Base-by-base conservation (phyloP, 2,888 invertebrate species). In the Eupithecia abbreviata region DNA sequence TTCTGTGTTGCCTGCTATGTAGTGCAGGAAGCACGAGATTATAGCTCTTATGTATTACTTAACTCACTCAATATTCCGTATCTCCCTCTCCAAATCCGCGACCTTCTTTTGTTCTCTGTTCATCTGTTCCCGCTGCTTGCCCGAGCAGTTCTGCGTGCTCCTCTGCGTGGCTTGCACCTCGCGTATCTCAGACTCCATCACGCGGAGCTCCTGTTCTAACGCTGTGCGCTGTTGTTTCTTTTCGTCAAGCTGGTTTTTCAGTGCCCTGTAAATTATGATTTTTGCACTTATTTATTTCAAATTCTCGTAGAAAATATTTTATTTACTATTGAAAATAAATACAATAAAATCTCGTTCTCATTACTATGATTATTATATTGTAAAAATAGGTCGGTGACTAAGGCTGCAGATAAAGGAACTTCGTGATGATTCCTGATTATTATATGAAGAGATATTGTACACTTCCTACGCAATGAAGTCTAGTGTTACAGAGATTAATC, bases 21-120 rank as follows among this genome's bases (percentile, higher is more conserved):
- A 13, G 30, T 30, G 30, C 30, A 30, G 30, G 30, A 30, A 2
- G 13, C 49, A 49, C 49, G 15, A 15, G 51, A 51, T 13, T 55
- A 51, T 7, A 51, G 51, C 51, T 62, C n/a, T 10, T 62, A 65
- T 13, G 7, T n/a, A 13, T 55, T n/a, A n/a, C n/a, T n/a, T 3
- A 70, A 87, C 92, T 92, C 76, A 94, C 94, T 90, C 88, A 66
- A 92, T 91, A 73, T 87, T 90, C 55, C 87, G 84, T 76, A 94
- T 93, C 84, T 92, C 94, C 5, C 84, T 79, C 83, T 93, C 89
- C 65, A 94, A 80, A 15, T 92, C 93, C 0, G 77, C 79, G 0
- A 93, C 84, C 80, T 94, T 94, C 77, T 88, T 83, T 68, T 86
- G 84, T 84, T 95, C 94, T 30, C 92, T 81, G 13, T 82, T 84